Evolutionary conservation across 2,797 vertebrate species (phyloP).

Genomic region (Phoeniculus purpureus): DNA sequence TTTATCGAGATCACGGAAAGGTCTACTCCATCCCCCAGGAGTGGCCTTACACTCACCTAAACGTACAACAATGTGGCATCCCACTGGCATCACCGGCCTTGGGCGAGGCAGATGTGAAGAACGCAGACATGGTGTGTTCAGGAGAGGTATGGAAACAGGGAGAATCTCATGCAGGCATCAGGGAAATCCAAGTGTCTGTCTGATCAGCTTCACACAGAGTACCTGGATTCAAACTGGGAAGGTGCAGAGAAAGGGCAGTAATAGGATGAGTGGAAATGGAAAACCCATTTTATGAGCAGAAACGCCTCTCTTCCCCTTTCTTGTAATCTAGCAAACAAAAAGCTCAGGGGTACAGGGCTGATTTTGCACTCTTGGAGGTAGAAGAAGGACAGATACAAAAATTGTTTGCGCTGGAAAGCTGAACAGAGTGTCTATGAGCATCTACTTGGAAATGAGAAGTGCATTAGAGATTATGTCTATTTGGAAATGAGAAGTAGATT

Average conservation of each 20-base stretch:
- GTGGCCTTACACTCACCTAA: background rate
- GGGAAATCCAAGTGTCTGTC: background rate
- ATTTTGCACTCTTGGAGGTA: background rate
- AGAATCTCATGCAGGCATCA: background rate
- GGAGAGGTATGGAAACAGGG: background rate
- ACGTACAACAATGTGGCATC: background rate
- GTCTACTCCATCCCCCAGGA: background rate
- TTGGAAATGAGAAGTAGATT: background rate
- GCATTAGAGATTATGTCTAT: background rate
- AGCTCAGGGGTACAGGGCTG: background rate
- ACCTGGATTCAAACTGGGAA: background rate
- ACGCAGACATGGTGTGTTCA: background rate
- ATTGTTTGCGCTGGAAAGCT: background rate
- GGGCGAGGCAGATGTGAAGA: background rate
- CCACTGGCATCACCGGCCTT: background rate
- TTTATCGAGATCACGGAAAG: background rate
- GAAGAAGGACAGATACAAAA: background rate
- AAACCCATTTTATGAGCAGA: accelerated
- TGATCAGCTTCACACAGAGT: background rate
- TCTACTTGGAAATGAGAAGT: background rate
- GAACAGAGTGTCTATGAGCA: background rate
- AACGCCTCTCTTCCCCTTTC: background rate
- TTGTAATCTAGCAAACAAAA: background rate
- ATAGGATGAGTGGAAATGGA: background rate
- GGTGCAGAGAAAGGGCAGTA: background rate